Conservation (phyloP, 2,888 invertebrate genomes). For the Psylliodes chrysocephalus region DNA sequence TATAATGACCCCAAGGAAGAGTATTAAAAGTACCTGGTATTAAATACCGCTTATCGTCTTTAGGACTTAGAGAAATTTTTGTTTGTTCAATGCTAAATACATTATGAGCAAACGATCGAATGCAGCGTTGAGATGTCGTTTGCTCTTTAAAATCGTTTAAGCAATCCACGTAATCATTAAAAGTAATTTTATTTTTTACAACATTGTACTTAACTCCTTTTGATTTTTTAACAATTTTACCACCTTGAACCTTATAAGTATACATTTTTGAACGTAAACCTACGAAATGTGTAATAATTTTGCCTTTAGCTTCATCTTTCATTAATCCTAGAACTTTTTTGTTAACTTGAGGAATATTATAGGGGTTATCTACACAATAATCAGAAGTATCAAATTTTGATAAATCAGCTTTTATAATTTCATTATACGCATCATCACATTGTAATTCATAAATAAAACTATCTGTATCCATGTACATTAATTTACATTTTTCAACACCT, state of each 20-base stretch:
- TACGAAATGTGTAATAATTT: conserved; percentile 52
- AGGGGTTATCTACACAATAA: conserved; percentile 42
- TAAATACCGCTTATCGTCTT: conserved; percentile 12
- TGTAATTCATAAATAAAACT: conserved; percentile 40
- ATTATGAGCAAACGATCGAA: conserved; percentile 1
- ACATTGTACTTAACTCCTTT: conserved; percentile 5
- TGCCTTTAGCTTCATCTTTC: conserved; percentile 54
- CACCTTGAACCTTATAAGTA: conserved; percentile 22
- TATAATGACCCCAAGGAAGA: conserved; percentile 21
- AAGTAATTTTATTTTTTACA: conserved; percentile 23
- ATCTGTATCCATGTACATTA: conserved; percentile 36
- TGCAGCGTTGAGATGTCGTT: background rate
- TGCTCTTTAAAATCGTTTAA: conserved; percentile 1
- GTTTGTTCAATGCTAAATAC: conserved; percentile 15
- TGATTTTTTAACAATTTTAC: background rate
- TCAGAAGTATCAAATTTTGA: conserved; percentile 47
- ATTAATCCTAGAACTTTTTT: conserved; percentile 49
- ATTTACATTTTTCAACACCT: conserved; percentile 26
- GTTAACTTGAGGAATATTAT: conserved; percentile 30
- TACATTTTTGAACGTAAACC: conserved; percentile 53
- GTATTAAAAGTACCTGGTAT: conserved; percentile 1
- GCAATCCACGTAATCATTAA: conserved; percentile 12
- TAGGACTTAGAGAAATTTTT: conserved; percentile 13
- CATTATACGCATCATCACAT: conserved; percentile 54
- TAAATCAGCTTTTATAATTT: conserved; percentile 21